A percentile compares a stretch with the other conserved stretches of the same genome.
These are phyloP conservation scores for Gastracanthus pulcherrimus DNA, from an alignment of 2,888 invertebrate genomes.

Conservation along the genomic window DNA sequence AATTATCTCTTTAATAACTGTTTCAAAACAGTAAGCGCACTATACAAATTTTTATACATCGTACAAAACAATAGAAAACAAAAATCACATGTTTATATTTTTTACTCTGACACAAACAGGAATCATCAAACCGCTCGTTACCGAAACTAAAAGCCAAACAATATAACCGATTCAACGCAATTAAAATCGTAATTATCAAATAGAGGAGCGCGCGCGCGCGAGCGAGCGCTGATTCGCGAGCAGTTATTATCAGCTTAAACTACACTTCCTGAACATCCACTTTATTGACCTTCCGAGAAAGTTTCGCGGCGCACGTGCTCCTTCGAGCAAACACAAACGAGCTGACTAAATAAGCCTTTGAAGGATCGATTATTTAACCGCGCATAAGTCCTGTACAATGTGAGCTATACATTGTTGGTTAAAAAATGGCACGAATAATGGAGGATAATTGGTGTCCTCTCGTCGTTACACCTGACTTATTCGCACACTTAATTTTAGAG, in stretches of 20 bases:
- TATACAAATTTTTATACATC: too few relatives aligned
- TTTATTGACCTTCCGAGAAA: slow-evolving; percentile 54
- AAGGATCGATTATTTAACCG: slow-evolving; percentile 14
- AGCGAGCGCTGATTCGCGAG: too few relatives aligned
- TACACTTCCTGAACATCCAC: slow-evolving; percentile 25
- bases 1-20: too few relatives aligned
- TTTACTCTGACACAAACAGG: background rate
- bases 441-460: background rate
- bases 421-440: background rate
- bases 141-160: background rate
- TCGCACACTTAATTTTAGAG: slow-evolving; percentile 7
- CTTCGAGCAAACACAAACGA: slow-evolving; percentile 3
- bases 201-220: background rate
- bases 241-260: slow-evolving; percentile 29
- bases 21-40: too few relatives aligned
- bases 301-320: slow-evolving; percentile 1
- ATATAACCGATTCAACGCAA: background rate
- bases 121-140: background rate
- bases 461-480: background rate
- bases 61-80: too few relatives aligned
- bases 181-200: slow-evolving; percentile 20
- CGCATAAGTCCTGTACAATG: background rate
- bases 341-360: background rate
- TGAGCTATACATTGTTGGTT: background rate
- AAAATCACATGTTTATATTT: too few relatives aligned